Evolutionary conservation across 2,888 invertebrate species (phyloP), one percentile per base, ranked within the genome.

Genomic region (Anagyrus pseudococci): DNA sequence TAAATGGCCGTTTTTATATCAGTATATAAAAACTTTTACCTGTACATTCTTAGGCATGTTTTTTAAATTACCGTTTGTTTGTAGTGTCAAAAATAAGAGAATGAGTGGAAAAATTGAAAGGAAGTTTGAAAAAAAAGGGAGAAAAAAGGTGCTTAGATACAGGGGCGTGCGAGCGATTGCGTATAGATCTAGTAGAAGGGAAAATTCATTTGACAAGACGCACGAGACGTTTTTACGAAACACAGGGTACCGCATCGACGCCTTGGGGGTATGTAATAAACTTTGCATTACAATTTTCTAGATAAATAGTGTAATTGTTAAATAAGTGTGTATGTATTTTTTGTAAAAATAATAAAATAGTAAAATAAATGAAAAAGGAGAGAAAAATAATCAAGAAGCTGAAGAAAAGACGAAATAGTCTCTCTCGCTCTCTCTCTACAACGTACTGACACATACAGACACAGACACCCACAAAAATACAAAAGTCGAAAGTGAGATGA

Each of bases 231-330:
- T 65, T 62, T 58, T 62, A 62, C 61, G 58, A 37, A 37, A 37
- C 3, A 65, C 65, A 65, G 65, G 65, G 65, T 65, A 65, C 44
- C 33, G 62, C 58, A 62, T 62, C 47, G 62, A 48, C 46, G 62
- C 66, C 62, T 59, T 57, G 62, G 44, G 59, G 40, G 44, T 57
- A 37, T 37, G 8, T 37, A 37, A 8, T 37, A 37, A 37, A 37
- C 33, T 41, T 55, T 58, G 55, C 61, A 61, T 67, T 64, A 58
- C 61, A 54, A 64, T 58, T 67, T 67, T 67, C 64, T 67, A 67
- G 61, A 62, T 52, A 43, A 56, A 33, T 23, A 47, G 25, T n/a
- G 19, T 4, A 25, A 22, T 49, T n/a, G 43, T 19, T 43, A 43
- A 43, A 43, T 43, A 15, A 8, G 26, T 49, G 50, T 47, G 58